A percentile compares a stretch with the other conserved stretches of the same genome.
Evolutionary conservation across 2,797 vertebrate species (phyloP).

Genomic region (Centropyge bicolor): DNA sequence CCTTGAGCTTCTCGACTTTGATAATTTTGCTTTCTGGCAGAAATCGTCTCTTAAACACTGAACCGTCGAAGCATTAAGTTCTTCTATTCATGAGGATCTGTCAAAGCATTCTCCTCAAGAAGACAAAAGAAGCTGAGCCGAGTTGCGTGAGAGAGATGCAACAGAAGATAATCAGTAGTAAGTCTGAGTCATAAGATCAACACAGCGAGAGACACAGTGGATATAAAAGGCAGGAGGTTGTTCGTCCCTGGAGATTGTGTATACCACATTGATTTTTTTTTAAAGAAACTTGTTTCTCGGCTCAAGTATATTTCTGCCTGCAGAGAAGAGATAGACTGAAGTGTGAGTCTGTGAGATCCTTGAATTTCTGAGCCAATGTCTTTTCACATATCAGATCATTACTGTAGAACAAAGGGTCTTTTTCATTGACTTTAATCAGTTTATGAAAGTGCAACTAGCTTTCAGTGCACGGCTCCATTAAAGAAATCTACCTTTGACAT

Average conservation of each 20-base stretch:
- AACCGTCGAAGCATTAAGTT: constrained; percentile 5
- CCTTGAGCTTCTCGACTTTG: neutral
- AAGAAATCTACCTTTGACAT: neutral
- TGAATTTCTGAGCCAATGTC: neutral
- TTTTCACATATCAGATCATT: neutral
- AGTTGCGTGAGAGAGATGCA: constrained; percentile 13
- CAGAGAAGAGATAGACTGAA: constrained; percentile 10
- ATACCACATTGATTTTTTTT: constrained; percentile 30
- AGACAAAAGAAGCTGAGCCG: neutral
- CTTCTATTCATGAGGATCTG: neutral
- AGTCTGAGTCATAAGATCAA: constrained; percentile 40
- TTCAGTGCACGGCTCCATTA: rapidly evolving
- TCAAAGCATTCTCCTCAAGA: neutral
- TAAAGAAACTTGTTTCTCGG: constrained; percentile 20
- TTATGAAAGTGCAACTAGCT: neutral
- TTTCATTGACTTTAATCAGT: neutral
- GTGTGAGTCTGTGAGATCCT: constrained; percentile 25
- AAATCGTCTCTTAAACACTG: neutral
- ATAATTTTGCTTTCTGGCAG: neutral
- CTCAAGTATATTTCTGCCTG: constrained; percentile 4
- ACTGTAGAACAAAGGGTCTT: neutral
- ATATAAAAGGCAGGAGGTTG: constrained; percentile 37
- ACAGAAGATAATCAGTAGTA: constrained; percentile 18
- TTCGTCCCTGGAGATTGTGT: constrained; percentile 20
- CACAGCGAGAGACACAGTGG: constrained; percentile 19